Evolutionary conservation across 2,888 invertebrate genomes (phyloP).

Genomic region (Spodoptera exigua): DNA sequence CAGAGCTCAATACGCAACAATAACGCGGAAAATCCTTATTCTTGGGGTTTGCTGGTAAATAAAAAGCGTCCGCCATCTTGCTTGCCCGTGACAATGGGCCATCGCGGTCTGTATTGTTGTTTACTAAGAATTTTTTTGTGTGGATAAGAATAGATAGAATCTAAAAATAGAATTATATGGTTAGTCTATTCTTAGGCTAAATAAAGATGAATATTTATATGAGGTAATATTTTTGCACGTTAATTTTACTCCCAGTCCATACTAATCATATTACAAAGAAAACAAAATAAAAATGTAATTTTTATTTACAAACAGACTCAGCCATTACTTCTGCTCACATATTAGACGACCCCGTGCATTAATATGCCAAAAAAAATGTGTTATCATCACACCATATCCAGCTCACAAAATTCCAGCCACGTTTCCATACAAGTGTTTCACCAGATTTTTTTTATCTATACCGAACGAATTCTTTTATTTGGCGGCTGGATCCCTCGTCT

Average conservation of each 20-base stretch:
- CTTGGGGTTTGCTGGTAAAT: constrained; percentile 57
- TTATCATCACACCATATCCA: constrained; percentile 27
- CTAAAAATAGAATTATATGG: too few relatives aligned
- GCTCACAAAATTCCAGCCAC: constrained; percentile 8
- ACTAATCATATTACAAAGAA: too few relatives aligned
- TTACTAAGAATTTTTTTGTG: constrained; percentile 29
- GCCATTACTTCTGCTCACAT: too few relatives aligned
- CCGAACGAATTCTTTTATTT: constrained; percentile 59
- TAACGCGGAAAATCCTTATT: constrained; percentile 52
- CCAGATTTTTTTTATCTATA: constrained; percentile 57
- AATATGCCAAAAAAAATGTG: too few relatives aligned
- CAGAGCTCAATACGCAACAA: constrained; percentile 53
- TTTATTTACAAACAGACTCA: too few relatives aligned
- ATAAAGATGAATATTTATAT: too few relatives aligned
- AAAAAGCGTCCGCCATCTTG: constrained; percentile 59
- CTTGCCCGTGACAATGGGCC: constrained; percentile 61
- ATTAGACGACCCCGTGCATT: too few relatives aligned
- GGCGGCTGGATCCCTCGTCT: constrained; percentile 40
- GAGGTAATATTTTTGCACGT: too few relatives aligned
- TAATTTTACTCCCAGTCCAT: too few relatives aligned
- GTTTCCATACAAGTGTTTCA: constrained; percentile 54
- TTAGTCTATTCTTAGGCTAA: too few relatives aligned
- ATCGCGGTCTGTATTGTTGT: constrained; percentile 49
- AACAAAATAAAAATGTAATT: too few relatives aligned
- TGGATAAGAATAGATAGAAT: constrained; percentile 31